These are phyloP conservation scores for Ditylenchus dipsaci DNA, from an alignment of 1,140 invertebrate species.

Conservation along the genomic window DNA sequence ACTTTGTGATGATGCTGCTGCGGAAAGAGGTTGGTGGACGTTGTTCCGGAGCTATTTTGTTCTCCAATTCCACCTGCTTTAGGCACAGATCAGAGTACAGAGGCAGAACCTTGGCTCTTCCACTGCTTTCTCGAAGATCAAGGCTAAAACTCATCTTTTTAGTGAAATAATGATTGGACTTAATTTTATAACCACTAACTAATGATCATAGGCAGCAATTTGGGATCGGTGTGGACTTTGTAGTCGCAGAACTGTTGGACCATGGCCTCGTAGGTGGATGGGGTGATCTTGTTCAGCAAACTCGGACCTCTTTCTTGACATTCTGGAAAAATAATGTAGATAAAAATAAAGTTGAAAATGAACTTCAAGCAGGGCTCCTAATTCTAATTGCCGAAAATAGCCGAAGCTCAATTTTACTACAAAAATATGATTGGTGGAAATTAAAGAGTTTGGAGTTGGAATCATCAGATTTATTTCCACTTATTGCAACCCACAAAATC, in stretches of 20 bases:
- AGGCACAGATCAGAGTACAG: slow-evolving; percentile 54
- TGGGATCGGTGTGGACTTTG: slow-evolving; percentile 34
- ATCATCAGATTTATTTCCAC: too few species aligned
- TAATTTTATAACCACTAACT: not conserved
- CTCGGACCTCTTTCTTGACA: slow-evolving; percentile 45
- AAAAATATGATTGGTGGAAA: not conserved
- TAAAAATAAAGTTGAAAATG: not conserved
- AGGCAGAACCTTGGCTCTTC: slow-evolving; percentile 56
- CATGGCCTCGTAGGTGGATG: slow-evolving; percentile 45
- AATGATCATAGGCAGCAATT: slow-evolving; percentile 13
- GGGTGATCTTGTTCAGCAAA: slow-evolving; percentile 54
- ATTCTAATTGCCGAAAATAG: not conserved
- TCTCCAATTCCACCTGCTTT: slow-evolving; percentile 34
- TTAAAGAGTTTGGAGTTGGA: not conserved
- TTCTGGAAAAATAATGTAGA: slow-evolving; percentile 8
- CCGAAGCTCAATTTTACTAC: not conserved
- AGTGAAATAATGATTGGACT: slow-evolving; percentile 38
- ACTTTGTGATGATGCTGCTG: slow-evolving; percentile 28
- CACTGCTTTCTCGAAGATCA: slow-evolving; percentile 56
- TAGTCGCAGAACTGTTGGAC: slow-evolving; percentile 40
- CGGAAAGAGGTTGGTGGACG: slow-evolving; percentile 11
- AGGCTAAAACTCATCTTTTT: too few species aligned
- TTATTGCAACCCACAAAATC: too few species aligned
- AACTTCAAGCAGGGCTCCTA: too few species aligned
- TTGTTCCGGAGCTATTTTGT: not conserved